phyloP scores from a whole-genome alignment of 1,140 invertebrate species.

The Acromyrmex heyeri region DNA sequence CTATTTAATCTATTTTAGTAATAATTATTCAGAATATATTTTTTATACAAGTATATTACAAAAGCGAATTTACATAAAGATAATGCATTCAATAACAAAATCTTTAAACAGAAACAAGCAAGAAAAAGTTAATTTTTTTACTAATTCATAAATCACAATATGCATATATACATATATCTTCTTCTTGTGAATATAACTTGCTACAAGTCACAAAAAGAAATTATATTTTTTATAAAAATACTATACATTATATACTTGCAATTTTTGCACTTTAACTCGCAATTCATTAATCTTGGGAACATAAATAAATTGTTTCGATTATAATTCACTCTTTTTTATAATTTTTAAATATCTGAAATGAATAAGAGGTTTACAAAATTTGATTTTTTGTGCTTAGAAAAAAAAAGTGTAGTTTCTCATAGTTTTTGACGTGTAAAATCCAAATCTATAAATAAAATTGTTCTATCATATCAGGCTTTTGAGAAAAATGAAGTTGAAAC shows the following conservation, averaged over 20 bases:
- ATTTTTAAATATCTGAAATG: not conserved
- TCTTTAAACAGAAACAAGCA: not conserved
- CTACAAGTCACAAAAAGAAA: not conserved
- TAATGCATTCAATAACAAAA: not conserved
- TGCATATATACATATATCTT: too few relatives aligned
- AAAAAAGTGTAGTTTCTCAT: too few relatives aligned
- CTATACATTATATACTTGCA: not conserved
- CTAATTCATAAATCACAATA: conserved; percentile 27
- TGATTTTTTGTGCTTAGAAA: too few relatives aligned
- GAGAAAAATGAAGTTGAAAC: too few relatives aligned
- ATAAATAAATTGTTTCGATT: not conserved
- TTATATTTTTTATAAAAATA: not conserved
- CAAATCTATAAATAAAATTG: too few relatives aligned
- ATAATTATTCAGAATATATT: not conserved
- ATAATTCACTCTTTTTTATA: not conserved
- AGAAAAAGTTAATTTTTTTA: not conserved
- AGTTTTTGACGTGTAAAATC: too few relatives aligned
- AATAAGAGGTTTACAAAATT: not conserved
- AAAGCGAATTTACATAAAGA: not conserved
- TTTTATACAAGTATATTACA: too few relatives aligned
- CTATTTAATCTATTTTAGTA: not conserved
- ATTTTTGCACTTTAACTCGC: conserved; percentile 8
- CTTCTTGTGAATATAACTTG: conserved; percentile 8
- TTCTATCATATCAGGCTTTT: too few relatives aligned
- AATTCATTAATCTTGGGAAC: not conserved